Evolutionary conservation across 2,113 vertebrate species (phyloP).

Genomic region (Orycteropus afer): DNA sequence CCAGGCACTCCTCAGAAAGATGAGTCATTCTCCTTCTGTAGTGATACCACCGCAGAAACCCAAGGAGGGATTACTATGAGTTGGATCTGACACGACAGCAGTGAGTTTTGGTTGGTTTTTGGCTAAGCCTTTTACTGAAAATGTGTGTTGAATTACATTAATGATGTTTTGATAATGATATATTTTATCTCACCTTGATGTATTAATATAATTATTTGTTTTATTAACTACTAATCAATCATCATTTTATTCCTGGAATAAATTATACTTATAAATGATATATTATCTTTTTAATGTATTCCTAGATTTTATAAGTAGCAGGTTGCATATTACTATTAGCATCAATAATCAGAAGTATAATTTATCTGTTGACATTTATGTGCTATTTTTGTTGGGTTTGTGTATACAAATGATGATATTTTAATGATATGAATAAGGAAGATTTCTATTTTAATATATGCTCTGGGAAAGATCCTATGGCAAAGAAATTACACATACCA

Average conservation of each 20-base stretch:
- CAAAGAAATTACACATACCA: background rate
- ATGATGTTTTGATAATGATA: background rate
- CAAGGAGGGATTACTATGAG: too few species aligned
- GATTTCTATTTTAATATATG: background rate
- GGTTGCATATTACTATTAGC: background rate
- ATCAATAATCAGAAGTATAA: background rate
- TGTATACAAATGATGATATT: background rate
- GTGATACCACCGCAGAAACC: too few species aligned
- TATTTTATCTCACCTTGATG: background rate
- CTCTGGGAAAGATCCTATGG: background rate
- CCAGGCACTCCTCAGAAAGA: too few species aligned
- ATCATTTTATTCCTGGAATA: background rate
- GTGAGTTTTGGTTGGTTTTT: too few species aligned
- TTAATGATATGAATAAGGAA: background rate
- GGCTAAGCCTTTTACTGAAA: background rate
- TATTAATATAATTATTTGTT: background rate
- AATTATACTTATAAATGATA: background rate
- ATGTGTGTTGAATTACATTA: background rate
- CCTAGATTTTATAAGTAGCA: background rate
- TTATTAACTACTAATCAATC: constrained; percentile 16
- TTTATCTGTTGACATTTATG: background rate
- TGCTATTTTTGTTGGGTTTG: background rate
- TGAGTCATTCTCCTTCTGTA: too few species aligned
- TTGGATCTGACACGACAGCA: too few species aligned
- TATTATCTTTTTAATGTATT: background rate